Evolutionary conservation across 2,888 invertebrate species (phyloP).

Genomic region (Pheosia gnoma): DNA sequence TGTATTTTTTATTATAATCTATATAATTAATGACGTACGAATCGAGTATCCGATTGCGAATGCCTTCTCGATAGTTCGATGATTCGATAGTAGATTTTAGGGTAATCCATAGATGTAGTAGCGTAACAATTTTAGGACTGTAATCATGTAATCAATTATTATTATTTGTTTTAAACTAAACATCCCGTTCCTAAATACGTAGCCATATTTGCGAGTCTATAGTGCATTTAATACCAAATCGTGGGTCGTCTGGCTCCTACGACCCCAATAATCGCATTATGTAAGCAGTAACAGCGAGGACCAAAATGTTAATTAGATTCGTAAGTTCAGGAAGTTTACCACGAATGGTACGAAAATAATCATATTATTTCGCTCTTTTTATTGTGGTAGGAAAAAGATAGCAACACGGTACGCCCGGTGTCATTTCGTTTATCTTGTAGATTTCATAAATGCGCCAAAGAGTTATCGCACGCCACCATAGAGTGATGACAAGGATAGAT

Average conservation of each 20-base stretch:
- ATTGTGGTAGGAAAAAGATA: no score
- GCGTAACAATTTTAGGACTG: no score
- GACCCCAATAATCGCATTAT: background rate
- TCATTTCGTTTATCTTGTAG: background rate
- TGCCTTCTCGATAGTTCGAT: no score
- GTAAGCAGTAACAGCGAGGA: background rate
- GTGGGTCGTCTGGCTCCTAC: background rate
- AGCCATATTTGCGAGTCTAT: constrained; percentile 4
- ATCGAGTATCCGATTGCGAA: background rate
- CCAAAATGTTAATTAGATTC: constrained; percentile 6
- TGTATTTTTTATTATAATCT: background rate
- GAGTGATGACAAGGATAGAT: background rate
- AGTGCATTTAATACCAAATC: background rate
- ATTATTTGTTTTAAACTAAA: background rate
- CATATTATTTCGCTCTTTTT: no score
- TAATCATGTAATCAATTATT: no score
- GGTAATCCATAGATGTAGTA: no score
- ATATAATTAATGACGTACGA: background rate
- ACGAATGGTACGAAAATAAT: no score
- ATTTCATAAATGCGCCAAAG: background rate
- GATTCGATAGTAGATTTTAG: no score
- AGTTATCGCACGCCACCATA: background rate
- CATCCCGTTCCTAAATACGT: background rate
- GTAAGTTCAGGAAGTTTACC: background rate
- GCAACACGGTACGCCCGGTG: no score